Evolutionary conservation across 1,140 invertebrate genomes (phyloP), one percentile per base, ranked within the genome.

Genomic region (Pristionchus pacificus): DNA sequence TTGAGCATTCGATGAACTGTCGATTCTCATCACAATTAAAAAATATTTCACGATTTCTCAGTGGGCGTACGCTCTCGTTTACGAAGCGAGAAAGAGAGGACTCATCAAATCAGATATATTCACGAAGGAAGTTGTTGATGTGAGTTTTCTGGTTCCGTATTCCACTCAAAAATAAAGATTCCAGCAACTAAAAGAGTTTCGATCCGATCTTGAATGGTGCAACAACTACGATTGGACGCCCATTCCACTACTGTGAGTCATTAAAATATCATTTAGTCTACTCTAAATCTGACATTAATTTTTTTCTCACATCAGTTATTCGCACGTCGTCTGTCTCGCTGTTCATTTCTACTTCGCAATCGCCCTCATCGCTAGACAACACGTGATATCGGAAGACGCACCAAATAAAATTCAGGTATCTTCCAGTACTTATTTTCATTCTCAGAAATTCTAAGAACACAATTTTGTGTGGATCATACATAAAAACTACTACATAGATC

Each of bases 231-330:
- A 88, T 75, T 87, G 86, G 86, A 85, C 88, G 24, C 86, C 84
- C 70, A 84, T 88, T 60, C 87, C 87, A 15, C 75, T 88, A 2
- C 86, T 88, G 2, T 88, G 87, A 74, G 87, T 87, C 1, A 49
- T 49, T 10, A 49, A 49, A 49, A 10, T 49, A 49, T 19, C 38
- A 19, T 49, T 49, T 49, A 10, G 19, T 6, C 6, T 10, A 49
- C 38, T 19, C 38, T 49, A 49, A 10, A 10, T 19, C 38, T 19
- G 6, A 10, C 38, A 49, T 49, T 6, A 10, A 49, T 49, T 19
- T 49, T 49, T 49, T 49, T 10, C 6, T 19, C 38, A 19, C 19
- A 10, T 49, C 38, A 49, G 38, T 6, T 49, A 49, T 19, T 49
- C 38, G 6, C 87, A 88, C 80, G 65, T 84, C 10, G 77, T 82